Conservation (phyloP, 2,888 invertebrate genomes). For the Anagyrus pseudococci region DNA sequence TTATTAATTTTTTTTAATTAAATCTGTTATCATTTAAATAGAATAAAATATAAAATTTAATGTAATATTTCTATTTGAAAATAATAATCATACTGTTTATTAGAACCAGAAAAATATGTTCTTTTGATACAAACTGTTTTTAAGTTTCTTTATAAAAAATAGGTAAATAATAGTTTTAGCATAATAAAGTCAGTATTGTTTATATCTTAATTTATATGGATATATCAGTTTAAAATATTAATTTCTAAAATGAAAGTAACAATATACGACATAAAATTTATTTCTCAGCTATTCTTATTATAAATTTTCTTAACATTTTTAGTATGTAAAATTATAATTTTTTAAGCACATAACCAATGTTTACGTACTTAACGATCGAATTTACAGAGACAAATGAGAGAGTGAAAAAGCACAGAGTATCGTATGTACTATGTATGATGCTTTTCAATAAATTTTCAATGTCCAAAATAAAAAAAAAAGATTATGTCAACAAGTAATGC, state of each 20-base stretch:
- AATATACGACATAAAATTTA: conserved; percentile 5
- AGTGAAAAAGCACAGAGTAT: conserved; percentile 5
- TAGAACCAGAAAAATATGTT: neutral
- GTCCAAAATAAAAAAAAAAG: conserved; percentile 31
- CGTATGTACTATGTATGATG: conserved; percentile 25
- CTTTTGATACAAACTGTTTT: no score
- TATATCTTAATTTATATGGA: conserved; percentile 7
- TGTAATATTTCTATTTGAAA: no score
- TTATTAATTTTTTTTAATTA: conserved; percentile 1
- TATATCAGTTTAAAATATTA: conserved; percentile 13
- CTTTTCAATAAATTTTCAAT: conserved; percentile 36
- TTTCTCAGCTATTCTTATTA: conserved; percentile 22
- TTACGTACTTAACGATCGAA: conserved; percentile 34
- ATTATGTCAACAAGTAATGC: neutral
- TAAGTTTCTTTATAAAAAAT: no score
- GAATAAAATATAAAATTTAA: neutral
- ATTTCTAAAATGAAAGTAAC: neutral
- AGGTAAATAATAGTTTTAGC: conserved; percentile 9
- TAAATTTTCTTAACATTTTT: conserved; percentile 30
- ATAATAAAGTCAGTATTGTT: conserved; percentile 22
- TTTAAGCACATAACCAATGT: conserved; percentile 52
- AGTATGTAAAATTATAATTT: conserved; percentile 44
- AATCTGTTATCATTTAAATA: neutral
- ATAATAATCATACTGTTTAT: neutral
- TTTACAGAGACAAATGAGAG: conserved; percentile 4